These are phyloP conservation scores for Pachypsylla venusta DNA, from an alignment of 1,140 invertebrate genomes.

Conservation along the genomic window DNA sequence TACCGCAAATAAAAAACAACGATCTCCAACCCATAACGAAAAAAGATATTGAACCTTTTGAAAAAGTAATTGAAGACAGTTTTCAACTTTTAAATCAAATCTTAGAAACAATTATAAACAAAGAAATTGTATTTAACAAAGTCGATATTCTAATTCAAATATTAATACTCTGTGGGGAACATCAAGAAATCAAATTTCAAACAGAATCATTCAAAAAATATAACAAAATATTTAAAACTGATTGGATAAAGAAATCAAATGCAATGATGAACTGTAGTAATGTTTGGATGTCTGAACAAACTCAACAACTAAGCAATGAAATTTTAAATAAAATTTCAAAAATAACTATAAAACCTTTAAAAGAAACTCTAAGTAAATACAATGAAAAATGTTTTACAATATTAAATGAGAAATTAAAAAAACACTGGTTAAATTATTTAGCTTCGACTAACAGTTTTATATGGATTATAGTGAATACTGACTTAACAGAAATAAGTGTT, in stretches of 20 bases:
- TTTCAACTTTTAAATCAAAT: neutral
- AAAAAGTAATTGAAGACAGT: neutral
- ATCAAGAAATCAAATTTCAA: neutral
- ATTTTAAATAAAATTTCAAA: neutral
- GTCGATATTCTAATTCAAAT: neutral
- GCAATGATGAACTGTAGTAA: neutral
- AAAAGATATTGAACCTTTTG: neutral
- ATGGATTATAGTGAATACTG: too few relatives aligned
- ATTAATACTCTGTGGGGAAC: neutral
- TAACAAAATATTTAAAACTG: neutral
- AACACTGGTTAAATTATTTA: too few relatives aligned
- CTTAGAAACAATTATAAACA: neutral
- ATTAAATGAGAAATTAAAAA: too few relatives aligned
- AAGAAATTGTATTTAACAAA: neutral
- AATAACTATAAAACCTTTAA: neutral
- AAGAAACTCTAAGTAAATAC: neutral
- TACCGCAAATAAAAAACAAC: neutral
- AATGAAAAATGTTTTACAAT: neutral
- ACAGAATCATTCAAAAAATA: neutral
- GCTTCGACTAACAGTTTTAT: too few relatives aligned
- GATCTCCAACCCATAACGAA: neutral
- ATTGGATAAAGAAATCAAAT: neutral
- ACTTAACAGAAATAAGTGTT: too few relatives aligned
- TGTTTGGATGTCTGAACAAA: neutral
- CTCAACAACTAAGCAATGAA: neutral